These are phyloP conservation scores for Rhopalosiphum nymphaeae DNA, from an alignment of 2,888 invertebrate genomes.

Conservation along the genomic window DNA sequence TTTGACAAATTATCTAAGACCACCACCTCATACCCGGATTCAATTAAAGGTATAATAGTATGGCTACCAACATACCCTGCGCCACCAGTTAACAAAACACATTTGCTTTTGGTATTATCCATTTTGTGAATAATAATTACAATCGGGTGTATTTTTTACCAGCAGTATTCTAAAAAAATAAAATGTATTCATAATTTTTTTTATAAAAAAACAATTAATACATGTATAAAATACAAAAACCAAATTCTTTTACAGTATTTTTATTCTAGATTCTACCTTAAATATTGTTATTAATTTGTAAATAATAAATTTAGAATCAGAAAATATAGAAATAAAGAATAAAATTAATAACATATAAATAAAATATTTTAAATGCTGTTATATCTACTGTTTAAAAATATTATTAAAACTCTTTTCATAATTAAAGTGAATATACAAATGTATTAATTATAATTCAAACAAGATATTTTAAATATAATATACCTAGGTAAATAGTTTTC, in stretches of 20 bases:
- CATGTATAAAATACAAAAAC: neutral
- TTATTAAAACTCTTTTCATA: neutral
- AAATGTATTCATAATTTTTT: neutral
- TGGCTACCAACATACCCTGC: conserved; percentile 97
- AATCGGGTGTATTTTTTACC: neutral
- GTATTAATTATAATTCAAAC: neutral
- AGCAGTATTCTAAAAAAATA: neutral
- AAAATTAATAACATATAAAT: neutral
- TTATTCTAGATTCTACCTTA: neutral
- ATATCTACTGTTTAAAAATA: neutral
- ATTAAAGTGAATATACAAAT: neutral
- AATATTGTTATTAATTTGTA: neutral
- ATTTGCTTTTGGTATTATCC: conserved; percentile 42
- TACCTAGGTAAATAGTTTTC: neutral
- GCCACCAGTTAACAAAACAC: conserved; percentile 79
- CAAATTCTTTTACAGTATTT: neutral
- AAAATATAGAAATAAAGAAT: neutral
- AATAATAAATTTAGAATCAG: neutral
- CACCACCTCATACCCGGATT: conserved; percentile 81
- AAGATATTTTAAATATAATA: neutral
- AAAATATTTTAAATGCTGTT: conserved; percentile 11
- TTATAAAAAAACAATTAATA: neutral
- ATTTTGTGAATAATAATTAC: conserved; percentile 38
- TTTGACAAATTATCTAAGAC: conserved; percentile 91
- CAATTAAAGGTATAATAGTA: conserved; percentile 84